Conservation (phyloP, 2,113 vertebrate genomes). For the Rhinichthys klamathensis region DNA sequence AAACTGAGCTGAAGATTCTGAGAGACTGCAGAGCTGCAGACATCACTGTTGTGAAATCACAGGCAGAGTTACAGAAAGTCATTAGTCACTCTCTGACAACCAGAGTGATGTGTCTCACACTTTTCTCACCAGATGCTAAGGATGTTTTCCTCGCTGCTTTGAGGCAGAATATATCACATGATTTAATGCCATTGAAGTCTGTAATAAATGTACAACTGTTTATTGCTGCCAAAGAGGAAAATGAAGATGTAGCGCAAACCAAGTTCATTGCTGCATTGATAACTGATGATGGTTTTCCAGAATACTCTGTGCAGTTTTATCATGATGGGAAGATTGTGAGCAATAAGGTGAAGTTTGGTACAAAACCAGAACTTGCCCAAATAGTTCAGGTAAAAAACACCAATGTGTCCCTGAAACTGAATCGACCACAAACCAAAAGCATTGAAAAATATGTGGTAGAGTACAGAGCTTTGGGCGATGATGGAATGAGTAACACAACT, state of each 20-base stretch:
- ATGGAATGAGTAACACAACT: not conserved
- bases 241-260: not conserved
- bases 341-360: not conserved
- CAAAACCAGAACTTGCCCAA: not conserved
- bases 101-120: slow-evolving; percentile 29
- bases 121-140: slow-evolving; percentile 14
- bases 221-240: not conserved
- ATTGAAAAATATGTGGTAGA: not conserved
- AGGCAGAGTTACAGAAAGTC: slow-evolving; percentile 3
- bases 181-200: too few species aligned
- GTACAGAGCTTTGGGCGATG: not conserved
- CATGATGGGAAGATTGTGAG: not conserved
- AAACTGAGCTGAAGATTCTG: slow-evolving; percentile 4
- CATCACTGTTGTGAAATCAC: slow-evolving; percentile 12
- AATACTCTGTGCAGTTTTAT: slow-evolving; percentile 25
- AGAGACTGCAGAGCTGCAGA: slow-evolving; percentile 26
- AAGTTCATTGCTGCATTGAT: slow-evolving; percentile 15
- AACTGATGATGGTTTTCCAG: not conserved
- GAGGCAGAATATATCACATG: too few species aligned
- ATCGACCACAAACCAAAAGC: not conserved
- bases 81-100: not conserved
- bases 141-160: too few species aligned
- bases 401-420: not conserved
- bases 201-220: too few species aligned
- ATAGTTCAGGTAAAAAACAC: not conserved